Evolutionary conservation across 2,113 vertebrate species (phyloP), one percentile per base, ranked within the genome.

Genomic region (Menidia beryllina): DNA sequence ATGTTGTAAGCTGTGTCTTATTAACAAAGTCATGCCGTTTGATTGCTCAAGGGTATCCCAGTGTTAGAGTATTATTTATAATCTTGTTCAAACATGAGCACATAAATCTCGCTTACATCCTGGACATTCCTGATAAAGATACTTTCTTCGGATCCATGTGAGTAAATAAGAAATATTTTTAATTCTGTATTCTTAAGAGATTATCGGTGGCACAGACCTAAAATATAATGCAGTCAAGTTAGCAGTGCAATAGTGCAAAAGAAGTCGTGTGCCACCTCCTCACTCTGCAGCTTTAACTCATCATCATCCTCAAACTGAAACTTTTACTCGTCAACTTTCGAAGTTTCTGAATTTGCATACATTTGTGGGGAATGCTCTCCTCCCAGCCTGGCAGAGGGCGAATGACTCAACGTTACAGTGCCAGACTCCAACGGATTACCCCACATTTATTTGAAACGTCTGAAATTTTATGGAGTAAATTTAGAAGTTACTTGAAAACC

Each of bases 401-500:
- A 77, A 25, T 79, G 83, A 82, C 77, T 85, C 83, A 77, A 71
- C 34, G 15, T 64, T 68, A 66, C 49, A 34, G 72, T 36, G 56
- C 59, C 59, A 63, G 60, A 56, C 75, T 82, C 65, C 52, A 69
- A 23, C 50, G 51, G 69, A 77, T 63, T 51, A 55, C 48, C 58
- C 41, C 57, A 55, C 56, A 49, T 77, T 73, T 69, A 86, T 84
- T 79, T 79, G 62, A 59, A 71, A 79, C 65, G 82, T 79, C 15
- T 59, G 27, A 75, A 77, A 77, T 72, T 82, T 62, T 67, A 78
- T 71, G 65, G 49, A 39, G 67, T 43, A 14, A 74, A 82, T 69
- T 69, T 82, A 45, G 65, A 70, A n/a, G 15, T 67, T 53, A 68
- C 77, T 67, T 62, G 25, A 70, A n/a, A 80, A 72, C 63, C 4